Conservation (phyloP, 2,113 vertebrate genomes). For the Alaudala cheleensis region DNA sequence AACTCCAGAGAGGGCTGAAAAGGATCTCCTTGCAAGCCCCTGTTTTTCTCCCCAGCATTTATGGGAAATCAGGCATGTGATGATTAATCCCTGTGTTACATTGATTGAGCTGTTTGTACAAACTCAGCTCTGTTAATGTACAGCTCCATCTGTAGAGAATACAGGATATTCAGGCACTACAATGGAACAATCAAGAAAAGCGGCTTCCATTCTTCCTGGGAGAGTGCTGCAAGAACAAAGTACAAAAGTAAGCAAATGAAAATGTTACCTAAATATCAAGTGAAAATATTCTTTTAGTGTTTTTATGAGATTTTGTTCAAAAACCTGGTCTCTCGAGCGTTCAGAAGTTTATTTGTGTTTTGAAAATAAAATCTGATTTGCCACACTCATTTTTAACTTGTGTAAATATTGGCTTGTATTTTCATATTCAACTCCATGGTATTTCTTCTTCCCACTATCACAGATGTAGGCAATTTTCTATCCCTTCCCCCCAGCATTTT, state of each 20-base stretch:
- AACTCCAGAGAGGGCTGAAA: not conserved
- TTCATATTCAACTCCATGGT: slow-evolving; percentile 27
- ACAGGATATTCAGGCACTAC: slow-evolving; percentile 6
- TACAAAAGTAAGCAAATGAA: slow-evolving; percentile 17
- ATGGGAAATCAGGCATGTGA: slow-evolving; percentile 11
- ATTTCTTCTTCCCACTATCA: slow-evolving; percentile 34
- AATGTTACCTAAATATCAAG: slow-evolving; percentile 25
- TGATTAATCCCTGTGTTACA: slow-evolving; percentile 35
- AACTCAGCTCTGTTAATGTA: slow-evolving; percentile 49
- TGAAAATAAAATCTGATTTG: slow-evolving; percentile 17
- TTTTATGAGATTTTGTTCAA: not conserved
- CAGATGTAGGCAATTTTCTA: slow-evolving; percentile 46
- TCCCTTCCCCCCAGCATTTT: slow-evolving; percentile 35
- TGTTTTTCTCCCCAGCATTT: not conserved
- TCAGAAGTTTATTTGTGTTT: not conserved
- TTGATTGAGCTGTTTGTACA: slow-evolving; percentile 50
- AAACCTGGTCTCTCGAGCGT: not conserved
- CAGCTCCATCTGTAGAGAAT: slow-evolving; percentile 43
- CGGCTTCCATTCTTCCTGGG: not conserved
- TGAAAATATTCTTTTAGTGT: not conserved
- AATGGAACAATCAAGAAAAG: slow-evolving; percentile 46
- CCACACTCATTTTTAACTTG: slow-evolving; percentile 18
- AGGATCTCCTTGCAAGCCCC: not conserved
- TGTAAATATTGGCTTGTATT: slow-evolving; percentile 53
- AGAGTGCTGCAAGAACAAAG: not conserved